phyloP scores from a whole-genome alignment of 2,888 invertebrate species.

The Nudaria mundana region DNA sequence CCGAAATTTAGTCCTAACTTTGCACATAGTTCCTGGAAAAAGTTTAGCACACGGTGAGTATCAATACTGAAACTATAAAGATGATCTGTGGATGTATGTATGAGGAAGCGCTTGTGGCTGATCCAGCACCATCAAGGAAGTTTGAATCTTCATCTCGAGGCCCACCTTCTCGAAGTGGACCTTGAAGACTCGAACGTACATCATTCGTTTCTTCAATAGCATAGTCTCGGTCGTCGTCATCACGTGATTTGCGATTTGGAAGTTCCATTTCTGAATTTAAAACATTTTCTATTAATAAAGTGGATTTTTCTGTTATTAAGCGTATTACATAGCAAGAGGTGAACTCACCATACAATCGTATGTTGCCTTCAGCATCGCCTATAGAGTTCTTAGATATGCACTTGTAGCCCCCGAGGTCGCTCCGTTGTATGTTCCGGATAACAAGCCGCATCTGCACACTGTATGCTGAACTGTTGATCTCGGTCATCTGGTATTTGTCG shows the following conservation, averaged over 20 bases:
- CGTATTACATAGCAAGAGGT: too few species aligned
- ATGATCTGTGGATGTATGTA: slow-evolving; percentile 45
- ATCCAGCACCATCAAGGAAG: slow-evolving; percentile 64
- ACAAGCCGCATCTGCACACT: slow-evolving; percentile 91
- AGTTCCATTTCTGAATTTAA: slow-evolving; percentile 81
- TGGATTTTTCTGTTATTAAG: neutral
- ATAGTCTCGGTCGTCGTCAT: slow-evolving; percentile 68
- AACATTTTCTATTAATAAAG: neutral
- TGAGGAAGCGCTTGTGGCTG: slow-evolving; percentile 42
- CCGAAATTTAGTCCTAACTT: slow-evolving; percentile 43
- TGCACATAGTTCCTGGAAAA: slow-evolving; percentile 52
- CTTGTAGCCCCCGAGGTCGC: slow-evolving; percentile 92
- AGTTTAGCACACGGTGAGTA: slow-evolving; percentile 63
- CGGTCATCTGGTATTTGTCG: slow-evolving; percentile 91
- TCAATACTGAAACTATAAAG: slow-evolving; percentile 63
- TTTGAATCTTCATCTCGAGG: slow-evolving; percentile 70
- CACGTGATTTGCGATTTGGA: slow-evolving; percentile 75
- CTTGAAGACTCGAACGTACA: slow-evolving; percentile 84
- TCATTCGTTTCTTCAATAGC: slow-evolving; percentile 70
- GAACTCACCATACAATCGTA: slow-evolving; percentile 91
- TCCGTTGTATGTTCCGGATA: slow-evolving; percentile 87
- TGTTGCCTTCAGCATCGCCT: slow-evolving; percentile 94
- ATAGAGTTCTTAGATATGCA: slow-evolving; percentile 96
- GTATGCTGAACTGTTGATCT: slow-evolving; percentile 90
- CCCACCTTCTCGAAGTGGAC: slow-evolving; percentile 83